Evolutionary conservation across 2,888 invertebrate genomes (phyloP).

Genomic region (Lordiphosa andalusiaca): DNA sequence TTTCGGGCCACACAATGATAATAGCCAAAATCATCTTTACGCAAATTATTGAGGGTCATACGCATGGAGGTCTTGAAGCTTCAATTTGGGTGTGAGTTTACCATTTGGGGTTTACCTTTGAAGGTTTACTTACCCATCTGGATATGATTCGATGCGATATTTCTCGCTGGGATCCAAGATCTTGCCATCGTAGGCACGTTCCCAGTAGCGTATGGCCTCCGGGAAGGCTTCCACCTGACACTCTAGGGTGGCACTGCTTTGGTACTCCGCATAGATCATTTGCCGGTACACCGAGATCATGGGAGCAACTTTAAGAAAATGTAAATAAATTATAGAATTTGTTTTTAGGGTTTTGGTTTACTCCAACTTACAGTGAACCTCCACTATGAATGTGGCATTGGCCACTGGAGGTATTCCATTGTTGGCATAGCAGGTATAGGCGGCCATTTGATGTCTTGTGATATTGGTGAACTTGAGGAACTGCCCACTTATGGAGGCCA

Average conservation of each 20-base stretch:
- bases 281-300: slow-evolving; percentile 90
- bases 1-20: slow-evolving; percentile 94
- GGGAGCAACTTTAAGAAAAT: slow-evolving; percentile 86
- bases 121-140: slow-evolving; percentile 78
- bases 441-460: slow-evolving; percentile 87
- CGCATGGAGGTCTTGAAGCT: slow-evolving; percentile 87
- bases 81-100: not conserved
- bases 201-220: slow-evolving; percentile 92
- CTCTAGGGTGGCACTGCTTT: slow-evolving; percentile 86
- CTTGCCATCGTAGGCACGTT: slow-evolving; percentile 86
- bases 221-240: slow-evolving; percentile 95
- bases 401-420: slow-evolving; percentile 93
- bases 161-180: slow-evolving; percentile 86
- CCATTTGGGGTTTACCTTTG: too few species aligned
- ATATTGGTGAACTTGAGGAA: slow-evolving; percentile 89
- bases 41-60: slow-evolving; percentile 87
- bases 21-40: slow-evolving; percentile 85
- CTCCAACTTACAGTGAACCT: slow-evolving; percentile 91
- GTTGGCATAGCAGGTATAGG: slow-evolving; percentile 87
- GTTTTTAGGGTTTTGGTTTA: not conserved
- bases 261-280: slow-evolving; percentile 86
- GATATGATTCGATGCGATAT: slow-evolving; percentile 83
- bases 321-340: slow-evolving; percentile 10
- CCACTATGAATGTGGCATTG: slow-evolving; percentile 89
- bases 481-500: slow-evolving; percentile 87